phyloP scores from a whole-genome alignment of 1,140 invertebrate genomes.

The Kradibia gibbosae region DNA sequence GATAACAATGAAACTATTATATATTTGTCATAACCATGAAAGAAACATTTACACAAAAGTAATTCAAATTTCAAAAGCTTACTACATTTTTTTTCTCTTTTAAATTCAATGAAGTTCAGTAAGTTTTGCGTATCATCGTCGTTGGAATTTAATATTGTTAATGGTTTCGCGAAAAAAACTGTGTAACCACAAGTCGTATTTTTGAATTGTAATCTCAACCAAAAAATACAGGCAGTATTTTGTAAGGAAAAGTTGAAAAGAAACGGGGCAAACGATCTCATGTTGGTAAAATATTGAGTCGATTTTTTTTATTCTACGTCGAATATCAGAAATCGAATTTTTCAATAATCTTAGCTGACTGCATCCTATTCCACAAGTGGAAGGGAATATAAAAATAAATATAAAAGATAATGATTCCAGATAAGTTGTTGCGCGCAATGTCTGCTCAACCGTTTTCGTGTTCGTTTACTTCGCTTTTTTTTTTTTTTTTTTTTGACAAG shows the following conservation, averaged over 20 bases:
- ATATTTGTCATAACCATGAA: slow-evolving; percentile 15
- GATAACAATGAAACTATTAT: background rate
- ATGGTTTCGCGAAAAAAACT: slow-evolving; percentile 61
- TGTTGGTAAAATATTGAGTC: background rate
- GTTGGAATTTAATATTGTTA: slow-evolving; percentile 26
- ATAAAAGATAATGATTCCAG: slow-evolving; percentile 13
- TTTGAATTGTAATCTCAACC: slow-evolving; percentile 70
- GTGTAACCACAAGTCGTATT: slow-evolving; percentile 73
- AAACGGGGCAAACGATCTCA: slow-evolving; percentile 28
- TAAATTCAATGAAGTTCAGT: slow-evolving; percentile 28
- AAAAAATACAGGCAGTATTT: slow-evolving; percentile 55
- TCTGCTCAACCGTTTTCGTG: background rate
- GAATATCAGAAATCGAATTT: slow-evolving; percentile 20
- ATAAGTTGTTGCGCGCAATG: background rate
- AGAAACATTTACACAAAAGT: slow-evolving; percentile 25
- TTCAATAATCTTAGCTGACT: slow-evolving; percentile 16
- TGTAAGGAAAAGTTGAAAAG: slow-evolving; percentile 51
- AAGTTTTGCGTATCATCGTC: slow-evolving; percentile 32
- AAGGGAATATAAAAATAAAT: background rate
- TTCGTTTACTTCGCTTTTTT: background rate
- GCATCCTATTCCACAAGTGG: background rate
- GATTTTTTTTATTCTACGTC: background rate
- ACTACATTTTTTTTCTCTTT: slow-evolving; percentile 32
- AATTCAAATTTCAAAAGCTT: slow-evolving; percentile 36
- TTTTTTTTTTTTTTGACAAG: background rate